Conservation (phyloP, 1,140 invertebrate species). For the Atta texana region DNA sequence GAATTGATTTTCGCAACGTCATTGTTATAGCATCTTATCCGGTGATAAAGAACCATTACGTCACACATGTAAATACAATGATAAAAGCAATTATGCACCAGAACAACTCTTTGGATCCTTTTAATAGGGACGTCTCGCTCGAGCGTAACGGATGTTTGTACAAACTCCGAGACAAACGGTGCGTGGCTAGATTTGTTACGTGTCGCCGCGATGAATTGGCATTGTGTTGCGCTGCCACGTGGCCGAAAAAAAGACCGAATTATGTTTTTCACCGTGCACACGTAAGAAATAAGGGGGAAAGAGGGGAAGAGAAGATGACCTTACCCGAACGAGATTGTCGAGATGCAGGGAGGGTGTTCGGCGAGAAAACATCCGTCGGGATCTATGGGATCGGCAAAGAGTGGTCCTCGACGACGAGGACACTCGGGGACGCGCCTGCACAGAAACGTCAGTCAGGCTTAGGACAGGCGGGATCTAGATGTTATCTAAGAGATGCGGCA, state of each 20-base stretch:
- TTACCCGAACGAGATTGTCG: slow-evolving; percentile 40
- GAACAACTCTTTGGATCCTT: slow-evolving; percentile 32
- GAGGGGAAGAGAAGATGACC: slow-evolving; percentile 61
- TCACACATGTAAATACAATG: neutral
- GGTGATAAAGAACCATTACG: neutral
- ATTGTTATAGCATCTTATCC: neutral
- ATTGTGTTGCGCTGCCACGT: slow-evolving; percentile 71
- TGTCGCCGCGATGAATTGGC: slow-evolving; percentile 70
- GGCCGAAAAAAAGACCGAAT: slow-evolving; percentile 72
- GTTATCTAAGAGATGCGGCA: slow-evolving; percentile 71
- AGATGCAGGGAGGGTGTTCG: slow-evolving; percentile 72
- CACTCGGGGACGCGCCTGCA: slow-evolving; percentile 72
- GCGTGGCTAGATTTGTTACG: slow-evolving; percentile 73
- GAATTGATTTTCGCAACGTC: neutral
- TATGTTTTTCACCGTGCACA: slow-evolving; percentile 75
- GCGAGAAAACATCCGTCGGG: slow-evolving; percentile 69
- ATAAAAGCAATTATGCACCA: slow-evolving; percentile 25
- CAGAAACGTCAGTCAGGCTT: slow-evolving; percentile 85
- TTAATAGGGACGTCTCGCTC: slow-evolving; percentile 13
- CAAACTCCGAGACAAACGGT: slow-evolving; percentile 69
- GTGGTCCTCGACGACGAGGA: slow-evolving; percentile 71
- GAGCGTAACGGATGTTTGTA: slow-evolving; percentile 71
- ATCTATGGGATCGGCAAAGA: slow-evolving; percentile 49
- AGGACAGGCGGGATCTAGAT: slow-evolving; percentile 77
- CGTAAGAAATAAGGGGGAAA: slow-evolving; percentile 56